A percentile compares a stretch with the other conserved stretches of the same genome.
These are phyloP conservation scores for Ceratotherium simum DNA, from an alignment of 2,113 vertebrate species.

Conservation along the genomic window DNA sequence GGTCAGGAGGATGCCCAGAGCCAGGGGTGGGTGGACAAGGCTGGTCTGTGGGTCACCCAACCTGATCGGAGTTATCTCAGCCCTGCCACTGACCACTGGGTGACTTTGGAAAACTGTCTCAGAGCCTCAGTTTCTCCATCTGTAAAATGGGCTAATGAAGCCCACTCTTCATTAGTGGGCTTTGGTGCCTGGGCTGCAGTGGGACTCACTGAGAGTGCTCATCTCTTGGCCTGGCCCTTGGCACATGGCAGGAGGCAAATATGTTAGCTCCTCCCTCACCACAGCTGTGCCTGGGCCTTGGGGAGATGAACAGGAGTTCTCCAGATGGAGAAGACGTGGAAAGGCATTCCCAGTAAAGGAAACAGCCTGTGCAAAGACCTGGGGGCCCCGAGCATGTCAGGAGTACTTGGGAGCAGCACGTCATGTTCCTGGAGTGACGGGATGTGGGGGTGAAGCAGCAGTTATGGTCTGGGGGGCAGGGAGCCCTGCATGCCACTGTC, in stretches of 20 bases:
- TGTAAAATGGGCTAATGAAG: background rate
- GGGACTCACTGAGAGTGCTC: background rate
- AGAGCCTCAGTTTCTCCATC: background rate
- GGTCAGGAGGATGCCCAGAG: background rate
- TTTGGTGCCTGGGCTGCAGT: rapidly evolving
- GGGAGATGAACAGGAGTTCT: background rate
- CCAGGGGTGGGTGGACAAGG: background rate
- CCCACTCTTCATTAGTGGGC: background rate
- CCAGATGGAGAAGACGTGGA: background rate
- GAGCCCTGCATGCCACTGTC: background rate
- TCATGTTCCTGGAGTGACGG: background rate
- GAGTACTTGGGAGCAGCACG: rapidly evolving
- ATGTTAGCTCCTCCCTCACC: rapidly evolving
- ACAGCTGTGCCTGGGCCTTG: background rate
- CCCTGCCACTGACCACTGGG: background rate
- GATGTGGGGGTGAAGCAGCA: background rate
- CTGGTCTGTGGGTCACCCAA: background rate
- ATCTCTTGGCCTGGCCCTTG: rapidly evolving
- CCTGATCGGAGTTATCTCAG: background rate
- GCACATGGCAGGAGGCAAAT: background rate
- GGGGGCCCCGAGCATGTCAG: rapidly evolving
- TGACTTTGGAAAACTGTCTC: background rate
- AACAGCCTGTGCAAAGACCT: background rate
- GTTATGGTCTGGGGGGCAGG: background rate
- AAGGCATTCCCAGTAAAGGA: background rate